Base-by-base conservation (phyloP, 92 coral and sea anemone genomes). In the Phenganax stokvisi region DNA sequence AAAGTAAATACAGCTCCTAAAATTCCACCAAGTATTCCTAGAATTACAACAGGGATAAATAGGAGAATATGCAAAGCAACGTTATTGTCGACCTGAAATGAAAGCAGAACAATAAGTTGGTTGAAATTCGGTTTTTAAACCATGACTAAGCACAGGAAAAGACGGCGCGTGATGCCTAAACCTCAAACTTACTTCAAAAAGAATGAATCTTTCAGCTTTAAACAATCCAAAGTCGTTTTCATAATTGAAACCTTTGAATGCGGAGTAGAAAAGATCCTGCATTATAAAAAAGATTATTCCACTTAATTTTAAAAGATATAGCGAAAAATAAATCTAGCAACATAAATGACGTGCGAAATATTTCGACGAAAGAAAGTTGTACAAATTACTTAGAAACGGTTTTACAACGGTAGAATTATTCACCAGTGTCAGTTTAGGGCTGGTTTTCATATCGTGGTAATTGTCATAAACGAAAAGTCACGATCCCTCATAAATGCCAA, bases 191-290 rank as follows among this genome's bases (percentile, higher is more conserved):
- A 92, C 98, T 92, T 94, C 97, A 85, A 94, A 94, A 10, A 94
- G 74, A 60, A 94, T 94, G 88, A 92, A 92, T 68, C 91, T 90
- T 61, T 94, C 97, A 44, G 98, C 90, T 84, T 94, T 94, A 76
- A 96, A 96, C 66, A 92, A 82, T 55, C 99, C 99, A 86, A 96
- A 96, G 12, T 96, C 90, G 8, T 96, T 97, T 87, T 92, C 96
- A 68, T 96, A 96, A 71, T 81, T 84, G 80, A 96, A 96, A 10
- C 99, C 99, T 80, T 92, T 93, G 86, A 96, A 96, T 6, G 99
- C 99, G 51, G 99, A 96, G 86, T 96, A 92, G 77, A 96, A 96
- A 81, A 96, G 85, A 85, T 96, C 99, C 99, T 96, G 81, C 31
- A 59, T 57, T 28, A 20, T 0, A 7, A 20, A 64, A 17, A 17